Evolutionary conservation across 1,140 invertebrate genomes (phyloP), one percentile per base, ranked within the genome.

Genomic region (Nebria ingens): DNA sequence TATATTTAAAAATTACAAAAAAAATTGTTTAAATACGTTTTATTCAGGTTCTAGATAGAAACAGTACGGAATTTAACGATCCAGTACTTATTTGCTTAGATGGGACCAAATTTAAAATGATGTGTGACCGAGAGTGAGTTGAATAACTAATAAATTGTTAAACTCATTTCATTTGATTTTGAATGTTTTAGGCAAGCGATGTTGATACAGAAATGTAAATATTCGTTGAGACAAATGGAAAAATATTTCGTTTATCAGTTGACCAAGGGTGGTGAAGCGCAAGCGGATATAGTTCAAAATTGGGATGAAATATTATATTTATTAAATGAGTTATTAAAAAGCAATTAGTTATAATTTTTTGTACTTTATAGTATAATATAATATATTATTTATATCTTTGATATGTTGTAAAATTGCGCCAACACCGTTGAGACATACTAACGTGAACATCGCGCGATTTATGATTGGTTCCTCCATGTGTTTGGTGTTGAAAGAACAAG

Each of bases 231-330:
- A 6, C 21, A 53, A 6, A 56, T 54, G 19, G 62, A 65, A 13
- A 51, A 58, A 51, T 68, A 69, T 57, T 64, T 62, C 23, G 60
- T 68, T 38, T 63, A 59, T 52, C 66, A 68, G 54, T 56, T 70
- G 50, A 69, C 67, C 0, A 57, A 60, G 54, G 61, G 59, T n/a
- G 59, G 58, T 2, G 59, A 64, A n/a, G 50, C 52, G 19, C 61
- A 62, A 56, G 11, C n/a, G 25, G 23, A 58, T 25, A 22, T 64
- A 9, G 61, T 63, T 51, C 9, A 52, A 13, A 22, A 53, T 20
- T 67, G 65, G 65, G 49, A 62, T 22, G 59, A 61, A 54, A 60
- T 67, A 15, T 54, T 67, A 19, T 13, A 42, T 1, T 38, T 40
- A 20, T 40, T 64, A 50, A 59, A 58, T 55, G 21, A 25, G 19